Conservation (phyloP, 1,140 invertebrate species). For the Atta texana region DNA sequence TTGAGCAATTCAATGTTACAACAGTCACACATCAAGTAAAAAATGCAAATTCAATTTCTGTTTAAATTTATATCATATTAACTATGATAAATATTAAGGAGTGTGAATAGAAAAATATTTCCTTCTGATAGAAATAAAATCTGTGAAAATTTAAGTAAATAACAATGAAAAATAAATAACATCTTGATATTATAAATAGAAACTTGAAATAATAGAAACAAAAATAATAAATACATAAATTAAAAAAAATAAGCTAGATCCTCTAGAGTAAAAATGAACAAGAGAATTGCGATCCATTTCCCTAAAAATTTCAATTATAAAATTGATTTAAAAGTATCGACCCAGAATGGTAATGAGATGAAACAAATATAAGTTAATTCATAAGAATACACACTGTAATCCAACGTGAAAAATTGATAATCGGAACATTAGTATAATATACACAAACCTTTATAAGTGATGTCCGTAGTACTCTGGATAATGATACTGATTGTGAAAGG, state of each 20-base stretch:
- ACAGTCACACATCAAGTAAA: background rate
- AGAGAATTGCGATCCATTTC: background rate
- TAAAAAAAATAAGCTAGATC: background rate
- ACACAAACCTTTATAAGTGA: constrained; percentile 91
- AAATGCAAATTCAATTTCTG: background rate
- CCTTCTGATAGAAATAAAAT: background rate
- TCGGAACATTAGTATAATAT: background rate
- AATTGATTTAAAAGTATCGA: background rate
- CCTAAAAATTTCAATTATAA: background rate
- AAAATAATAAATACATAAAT: background rate
- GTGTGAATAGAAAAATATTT: background rate
- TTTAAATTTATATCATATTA: background rate
- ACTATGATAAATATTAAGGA: background rate
- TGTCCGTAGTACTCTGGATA: constrained; percentile 97
- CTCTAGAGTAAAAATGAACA: background rate
- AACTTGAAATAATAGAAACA: background rate
- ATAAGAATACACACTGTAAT: background rate
- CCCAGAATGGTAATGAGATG: background rate
- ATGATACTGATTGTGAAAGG: constrained; percentile 96
- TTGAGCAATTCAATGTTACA: background rate
- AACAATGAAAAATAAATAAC: background rate
- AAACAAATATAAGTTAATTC: background rate
- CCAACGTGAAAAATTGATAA: constrained; percentile 1
- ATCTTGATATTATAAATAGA: background rate
- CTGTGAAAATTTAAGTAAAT: background rate